Conservation (phyloP, 2,797 vertebrate species). For the Crypturellus tataupa region DNA sequence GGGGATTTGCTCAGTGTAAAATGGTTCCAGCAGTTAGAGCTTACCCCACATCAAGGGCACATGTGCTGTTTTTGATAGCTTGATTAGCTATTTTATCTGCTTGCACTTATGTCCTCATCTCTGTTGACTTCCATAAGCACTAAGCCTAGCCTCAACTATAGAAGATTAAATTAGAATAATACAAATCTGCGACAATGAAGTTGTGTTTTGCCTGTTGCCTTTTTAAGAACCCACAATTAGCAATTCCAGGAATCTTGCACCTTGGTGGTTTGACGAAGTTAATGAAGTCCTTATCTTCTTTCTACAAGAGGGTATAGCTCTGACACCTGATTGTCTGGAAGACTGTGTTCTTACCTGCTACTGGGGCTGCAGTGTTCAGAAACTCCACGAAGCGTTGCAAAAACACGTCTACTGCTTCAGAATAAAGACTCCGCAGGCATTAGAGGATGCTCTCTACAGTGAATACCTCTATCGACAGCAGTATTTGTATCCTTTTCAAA, state of each 20-base stretch:
- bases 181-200: neutral
- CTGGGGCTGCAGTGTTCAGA: conserved; percentile 92
- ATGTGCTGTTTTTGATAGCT: neutral
- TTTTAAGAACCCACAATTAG: neutral
- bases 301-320: conserved; percentile 82
- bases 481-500: conserved; percentile 89
- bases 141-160: neutral
- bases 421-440: conserved; percentile 82
- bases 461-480: conserved; percentile 85
- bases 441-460: conserved; percentile 86
- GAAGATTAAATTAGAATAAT: neutral
- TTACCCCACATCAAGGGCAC: neutral
- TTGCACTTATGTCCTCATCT: neutral
- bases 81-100: neutral
- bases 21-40: conserved; percentile 40
- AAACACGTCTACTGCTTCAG: conserved; percentile 82
- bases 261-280: neutral
- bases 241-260: neutral
- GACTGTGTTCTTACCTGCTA: conserved; percentile 91
- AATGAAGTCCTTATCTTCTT: conserved; percentile 7
- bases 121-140: neutral
- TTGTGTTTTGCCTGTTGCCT: neutral
- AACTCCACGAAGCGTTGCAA: conserved; percentile 87
- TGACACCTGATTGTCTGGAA: conserved; percentile 89
- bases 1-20: neutral